Percentiles rank a stretch among this genome's conserved stretches.
Conservation (phyloP, 2,113 vertebrate species). For the Epinephelus fuscoguttatus region DNA sequence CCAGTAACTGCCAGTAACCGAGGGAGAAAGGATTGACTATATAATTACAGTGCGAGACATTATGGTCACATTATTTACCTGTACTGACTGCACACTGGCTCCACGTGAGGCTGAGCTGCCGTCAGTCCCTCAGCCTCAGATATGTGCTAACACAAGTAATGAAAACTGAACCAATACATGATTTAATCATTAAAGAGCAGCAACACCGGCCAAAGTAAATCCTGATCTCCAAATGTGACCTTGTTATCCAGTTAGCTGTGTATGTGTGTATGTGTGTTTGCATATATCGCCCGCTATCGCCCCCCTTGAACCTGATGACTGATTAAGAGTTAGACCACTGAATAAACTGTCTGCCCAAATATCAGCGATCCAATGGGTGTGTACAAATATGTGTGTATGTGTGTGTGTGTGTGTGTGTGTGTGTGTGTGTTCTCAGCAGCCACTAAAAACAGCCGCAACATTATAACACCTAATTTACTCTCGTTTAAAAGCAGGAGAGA, state of each 20-base stretch:
- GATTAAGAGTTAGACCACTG: conserved; percentile 56
- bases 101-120: not conserved
- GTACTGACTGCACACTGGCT: not conserved
- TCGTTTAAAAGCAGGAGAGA: conserved; percentile 51
- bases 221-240: conserved; percentile 33
- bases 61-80: not conserved
- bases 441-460: conserved; percentile 64
- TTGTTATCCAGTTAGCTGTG: conserved; percentile 22
- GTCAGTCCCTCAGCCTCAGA: not conserved
- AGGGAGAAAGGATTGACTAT: not conserved
- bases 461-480: conserved; percentile 72
- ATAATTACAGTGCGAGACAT: not conserved
- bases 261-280: conserved; percentile 39
- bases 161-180: conserved; percentile 55
- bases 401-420: conserved; percentile 28
- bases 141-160: conserved; percentile 15
- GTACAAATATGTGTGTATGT: conserved; percentile 23
- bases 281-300: conserved; percentile 5
- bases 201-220: conserved; percentile 50
- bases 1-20: not conserved
- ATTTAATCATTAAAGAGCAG: conserved; percentile 48
- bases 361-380: conserved; percentile 23
- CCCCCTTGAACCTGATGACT: conserved; percentile 60
- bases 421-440: conserved; percentile 47
- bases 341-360: conserved; percentile 51